Evolutionary conservation across 2,797 vertebrate species (phyloP).

Genomic region (Sebastes nivosus): DNA sequence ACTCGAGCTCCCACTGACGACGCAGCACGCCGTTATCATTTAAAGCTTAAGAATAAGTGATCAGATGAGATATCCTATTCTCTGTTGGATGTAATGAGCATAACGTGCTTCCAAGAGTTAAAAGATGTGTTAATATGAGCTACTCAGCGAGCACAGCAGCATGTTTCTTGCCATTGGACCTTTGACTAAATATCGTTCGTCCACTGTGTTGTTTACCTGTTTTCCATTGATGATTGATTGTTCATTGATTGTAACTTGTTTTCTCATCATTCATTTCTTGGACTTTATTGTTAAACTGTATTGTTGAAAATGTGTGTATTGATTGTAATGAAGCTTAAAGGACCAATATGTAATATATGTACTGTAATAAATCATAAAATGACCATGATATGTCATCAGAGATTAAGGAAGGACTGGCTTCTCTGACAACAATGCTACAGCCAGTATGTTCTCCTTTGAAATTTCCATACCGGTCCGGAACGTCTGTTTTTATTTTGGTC

Average conservation of each 20-base stretch:
- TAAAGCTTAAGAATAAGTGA: background rate
- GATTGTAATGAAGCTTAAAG: background rate
- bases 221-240: background rate
- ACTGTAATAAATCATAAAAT: too few relatives aligned
- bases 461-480: too few relatives aligned
- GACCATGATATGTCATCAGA: too few relatives aligned
- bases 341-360: background rate
- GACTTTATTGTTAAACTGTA: background rate
- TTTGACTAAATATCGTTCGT: background rate
- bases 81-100: background rate
- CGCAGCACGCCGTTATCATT: background rate
- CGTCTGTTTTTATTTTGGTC: too few relatives aligned
- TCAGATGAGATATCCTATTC: background rate
- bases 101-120: background rate
- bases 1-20: constrained; percentile 2
- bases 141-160: background rate
- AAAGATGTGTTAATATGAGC: background rate
- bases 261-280: background rate
- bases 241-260: background rate
- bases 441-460: too few relatives aligned
- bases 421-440: too few relatives aligned
- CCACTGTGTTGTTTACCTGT: background rate
- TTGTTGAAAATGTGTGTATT: background rate
- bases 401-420: too few relatives aligned
- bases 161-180: background rate